These are phyloP conservation scores for Trichopria drosophilae DNA, from an alignment of 2,888 invertebrate genomes.

Conservation along the genomic window DNA sequence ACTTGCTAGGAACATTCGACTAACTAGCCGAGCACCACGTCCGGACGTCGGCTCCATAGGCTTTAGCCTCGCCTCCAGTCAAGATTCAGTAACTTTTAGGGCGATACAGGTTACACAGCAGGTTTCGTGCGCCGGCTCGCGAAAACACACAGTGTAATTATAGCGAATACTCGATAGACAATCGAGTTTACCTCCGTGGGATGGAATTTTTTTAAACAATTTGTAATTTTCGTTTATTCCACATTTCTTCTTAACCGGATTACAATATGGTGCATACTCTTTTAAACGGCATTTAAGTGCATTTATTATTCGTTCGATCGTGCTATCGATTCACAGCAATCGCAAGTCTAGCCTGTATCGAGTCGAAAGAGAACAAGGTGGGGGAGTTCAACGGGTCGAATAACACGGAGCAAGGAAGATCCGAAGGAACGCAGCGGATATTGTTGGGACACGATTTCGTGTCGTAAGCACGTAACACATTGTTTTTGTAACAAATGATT, in stretches of 20 bases:
- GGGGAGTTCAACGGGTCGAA: too few species aligned
- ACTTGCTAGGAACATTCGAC: constrained; percentile 21
- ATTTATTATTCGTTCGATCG: too few species aligned
- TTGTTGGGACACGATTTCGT: constrained; percentile 35
- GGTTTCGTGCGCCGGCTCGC: constrained; percentile 1
- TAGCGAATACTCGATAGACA: too few species aligned
- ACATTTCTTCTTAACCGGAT: too few species aligned
- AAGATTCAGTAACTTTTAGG: constrained; percentile 25
- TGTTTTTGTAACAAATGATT: constrained; percentile 50
- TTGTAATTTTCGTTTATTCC: constrained; percentile 12
- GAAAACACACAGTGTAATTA: too few species aligned
- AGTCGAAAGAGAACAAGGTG: constrained; percentile 25
- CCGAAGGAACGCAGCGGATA: too few species aligned
- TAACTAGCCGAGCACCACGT: constrained; percentile 15
- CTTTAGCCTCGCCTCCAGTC: constrained; percentile 15
- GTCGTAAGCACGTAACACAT: constrained; percentile 38
- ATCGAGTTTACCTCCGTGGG: too few species aligned
- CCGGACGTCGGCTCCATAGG: constrained; percentile 19
- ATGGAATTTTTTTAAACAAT: constrained; percentile 6
- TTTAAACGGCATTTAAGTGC: too few species aligned
- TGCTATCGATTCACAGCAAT: constrained; percentile 24
- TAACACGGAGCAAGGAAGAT: too few species aligned
- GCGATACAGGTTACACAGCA: constrained; percentile 27
- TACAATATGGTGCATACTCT: too few species aligned
- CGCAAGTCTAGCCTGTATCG: constrained; percentile 38